Evolutionary conservation across 2,113 vertebrate genomes (phyloP), one percentile per base, ranked within the genome.

Genomic region (Mesocricetus auratus): DNA sequence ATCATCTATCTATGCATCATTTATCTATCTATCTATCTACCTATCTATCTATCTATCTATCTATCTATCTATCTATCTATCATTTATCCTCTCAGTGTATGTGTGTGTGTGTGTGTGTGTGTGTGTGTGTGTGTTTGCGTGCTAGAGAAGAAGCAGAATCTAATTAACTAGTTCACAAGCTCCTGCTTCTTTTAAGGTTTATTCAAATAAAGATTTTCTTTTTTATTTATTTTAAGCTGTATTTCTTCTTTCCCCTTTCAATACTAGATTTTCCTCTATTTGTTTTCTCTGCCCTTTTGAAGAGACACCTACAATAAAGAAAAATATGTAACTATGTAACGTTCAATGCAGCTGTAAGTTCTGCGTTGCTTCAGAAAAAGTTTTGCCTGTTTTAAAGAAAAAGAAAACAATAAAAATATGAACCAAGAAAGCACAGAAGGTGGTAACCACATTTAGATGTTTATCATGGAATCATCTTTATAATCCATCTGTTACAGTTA

Each of bases 391-490:
- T 96, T 68, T 92, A 93, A 92, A 36, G 31, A 53, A 29, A 73
- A 69, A 83, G 50, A 87, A 78, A 78, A 77, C 53, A 94, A 94
- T 89, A 81, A 91, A 96, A 96, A 75, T 66, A 88, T 86, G 86
- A 96, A 97, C 39, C 47, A 73, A 96, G 93, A 96, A 96, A 92
- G 90, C 95, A 96, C 96, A 97, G 96, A 98, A 96, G 94, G 95
- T 96, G 95, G 93, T 86, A 86, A 95, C 90, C 75, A 97, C 75
- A 97, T 97, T 98, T 97, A 97, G 94, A 96, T 98, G 94, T 97
- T 97, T 97, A 95, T 92, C 92, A 86, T 82, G 71, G 94, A 95
- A 90, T 89, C 64, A 93, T 96, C 94, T 92, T 97, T 96, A 94
- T 89, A 96, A 94, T 94, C 97, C 96, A 98, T 97, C 96, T 98